Percentiles rank a stretch among this genome's conserved stretches.
phyloP scores from a whole-genome alignment of 1,140 invertebrate species.

The Carcinoscorpius rotundicauda region DNA sequence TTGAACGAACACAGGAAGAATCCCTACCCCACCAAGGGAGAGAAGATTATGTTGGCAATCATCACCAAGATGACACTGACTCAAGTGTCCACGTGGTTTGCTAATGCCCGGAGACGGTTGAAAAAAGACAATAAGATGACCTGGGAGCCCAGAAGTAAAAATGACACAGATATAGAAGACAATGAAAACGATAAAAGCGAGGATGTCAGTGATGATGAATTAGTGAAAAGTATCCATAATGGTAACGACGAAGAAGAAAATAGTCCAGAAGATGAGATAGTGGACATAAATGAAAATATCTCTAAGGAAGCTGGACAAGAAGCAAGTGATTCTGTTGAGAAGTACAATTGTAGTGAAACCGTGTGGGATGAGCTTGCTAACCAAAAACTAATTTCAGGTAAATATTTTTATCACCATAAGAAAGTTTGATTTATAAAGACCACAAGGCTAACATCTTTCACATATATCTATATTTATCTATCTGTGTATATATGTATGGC shows the following conservation, averaged over 20 bases:
- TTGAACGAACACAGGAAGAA: conserved; percentile 79
- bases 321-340: no score
- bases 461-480: no score
- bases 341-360: no score
- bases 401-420: no score
- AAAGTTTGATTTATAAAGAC: no score
- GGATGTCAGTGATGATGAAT: conserved; percentile 8
- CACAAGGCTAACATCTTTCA: no score
- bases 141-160: conserved; percentile 38
- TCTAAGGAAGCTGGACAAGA: no score
- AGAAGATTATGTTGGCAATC: conserved; percentile 47
- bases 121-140: conserved; percentile 51
- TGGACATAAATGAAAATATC: no score
- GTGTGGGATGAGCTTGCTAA: no score
- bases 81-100: conserved; percentile 49
- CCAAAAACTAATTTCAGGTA: no score
- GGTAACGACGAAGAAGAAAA: conserved; percentile 1
- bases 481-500: no score
- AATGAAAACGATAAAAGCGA: conserved; percentile 29
- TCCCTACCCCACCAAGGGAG: conserved; percentile 47
- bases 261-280: background rate
- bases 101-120: conserved; percentile 39
- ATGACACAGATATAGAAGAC: conserved; percentile 27
- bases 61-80: conserved; percentile 48
- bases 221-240: conserved; percentile 1